These are phyloP conservation scores for Ctenopoma multispine DNA, from an alignment of 2,797 vertebrate genomes.

Conservation along the genomic window DNA sequence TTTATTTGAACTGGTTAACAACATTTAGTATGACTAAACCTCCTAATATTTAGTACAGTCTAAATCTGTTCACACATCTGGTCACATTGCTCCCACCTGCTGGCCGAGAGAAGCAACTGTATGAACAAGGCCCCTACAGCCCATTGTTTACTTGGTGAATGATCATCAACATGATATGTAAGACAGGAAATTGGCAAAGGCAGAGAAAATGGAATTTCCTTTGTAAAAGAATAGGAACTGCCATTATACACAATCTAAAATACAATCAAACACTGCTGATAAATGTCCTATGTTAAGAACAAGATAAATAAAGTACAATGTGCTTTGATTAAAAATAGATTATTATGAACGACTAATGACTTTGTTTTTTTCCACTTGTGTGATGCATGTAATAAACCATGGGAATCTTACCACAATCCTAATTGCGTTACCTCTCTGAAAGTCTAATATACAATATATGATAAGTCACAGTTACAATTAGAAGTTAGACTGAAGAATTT, in stretches of 20 bases:
- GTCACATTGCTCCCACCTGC: constrained; percentile 42
- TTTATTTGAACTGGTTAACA: not conserved
- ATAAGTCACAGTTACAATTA: too few species aligned
- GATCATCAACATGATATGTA: not conserved
- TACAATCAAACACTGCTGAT: not conserved
- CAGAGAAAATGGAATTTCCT: not conserved
- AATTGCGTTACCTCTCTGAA: too few species aligned
- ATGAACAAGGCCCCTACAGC: not conserved
- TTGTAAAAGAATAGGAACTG: not conserved
- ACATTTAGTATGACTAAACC: not conserved
- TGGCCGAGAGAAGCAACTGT: constrained; percentile 22
- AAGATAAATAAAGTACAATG: not conserved
- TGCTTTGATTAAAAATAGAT: not conserved
- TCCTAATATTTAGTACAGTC: not conserved
- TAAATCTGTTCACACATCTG: not conserved
- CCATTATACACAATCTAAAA: not conserved
- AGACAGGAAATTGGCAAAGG: not conserved
- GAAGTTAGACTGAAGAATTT: too few species aligned
- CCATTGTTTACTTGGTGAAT: not conserved
- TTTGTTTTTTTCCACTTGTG: not conserved
- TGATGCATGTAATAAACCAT: too few species aligned
- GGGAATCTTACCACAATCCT: too few species aligned
- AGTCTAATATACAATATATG: too few species aligned
- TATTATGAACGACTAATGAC: not conserved
- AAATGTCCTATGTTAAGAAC: not conserved